Evolutionary conservation across 2,797 vertebrate species (phyloP).

Genomic region (Helicolenus hilgendorfi): DNA sequence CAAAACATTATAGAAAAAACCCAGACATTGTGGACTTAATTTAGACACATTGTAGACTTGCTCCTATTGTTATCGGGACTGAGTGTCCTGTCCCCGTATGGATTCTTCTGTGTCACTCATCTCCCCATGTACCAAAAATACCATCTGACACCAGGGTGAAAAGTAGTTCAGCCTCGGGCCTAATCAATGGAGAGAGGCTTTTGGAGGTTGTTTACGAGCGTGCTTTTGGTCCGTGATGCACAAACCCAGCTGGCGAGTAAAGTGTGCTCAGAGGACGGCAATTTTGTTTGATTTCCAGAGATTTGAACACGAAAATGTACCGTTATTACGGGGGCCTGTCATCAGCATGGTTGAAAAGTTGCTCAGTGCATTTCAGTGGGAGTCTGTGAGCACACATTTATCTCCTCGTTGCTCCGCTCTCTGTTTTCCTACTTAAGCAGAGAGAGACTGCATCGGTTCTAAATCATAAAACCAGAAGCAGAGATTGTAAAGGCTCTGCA

Average conservation of each 20-base stretch:
- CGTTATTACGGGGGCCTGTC: constrained; percentile 60
- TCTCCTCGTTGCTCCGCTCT: constrained; percentile 65
- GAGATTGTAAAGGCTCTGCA: constrained; percentile 47
- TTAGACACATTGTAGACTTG: neutral
- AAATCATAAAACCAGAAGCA: constrained; percentile 80
- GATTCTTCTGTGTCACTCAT: constrained; percentile 79
- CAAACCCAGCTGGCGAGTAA: constrained; percentile 65
- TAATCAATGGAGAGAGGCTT: constrained; percentile 86
- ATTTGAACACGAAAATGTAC: constrained; percentile 66
- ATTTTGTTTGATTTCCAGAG: constrained; percentile 77
- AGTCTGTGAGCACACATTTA: constrained; percentile 59
- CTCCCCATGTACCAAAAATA: constrained; percentile 77
- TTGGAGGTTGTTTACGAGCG: constrained; percentile 82
- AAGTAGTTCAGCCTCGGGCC: constrained; percentile 85
- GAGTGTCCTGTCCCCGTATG: constrained; percentile 67
- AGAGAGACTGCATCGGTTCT: constrained; percentile 50
- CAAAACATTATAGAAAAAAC: neutral
- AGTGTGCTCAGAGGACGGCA: constrained; percentile 59
- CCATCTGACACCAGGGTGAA: constrained; percentile 75
- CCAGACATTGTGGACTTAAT: neutral
- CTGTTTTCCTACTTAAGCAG: constrained; percentile 77
- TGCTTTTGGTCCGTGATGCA: constrained; percentile 70
- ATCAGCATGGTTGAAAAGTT: constrained; percentile 54
- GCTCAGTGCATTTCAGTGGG: constrained; percentile 47
- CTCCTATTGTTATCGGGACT: constrained; percentile 49